phyloP scores from a whole-genome alignment of 2,113 vertebrate genomes.

The Phyllostomus hastatus region DNA sequence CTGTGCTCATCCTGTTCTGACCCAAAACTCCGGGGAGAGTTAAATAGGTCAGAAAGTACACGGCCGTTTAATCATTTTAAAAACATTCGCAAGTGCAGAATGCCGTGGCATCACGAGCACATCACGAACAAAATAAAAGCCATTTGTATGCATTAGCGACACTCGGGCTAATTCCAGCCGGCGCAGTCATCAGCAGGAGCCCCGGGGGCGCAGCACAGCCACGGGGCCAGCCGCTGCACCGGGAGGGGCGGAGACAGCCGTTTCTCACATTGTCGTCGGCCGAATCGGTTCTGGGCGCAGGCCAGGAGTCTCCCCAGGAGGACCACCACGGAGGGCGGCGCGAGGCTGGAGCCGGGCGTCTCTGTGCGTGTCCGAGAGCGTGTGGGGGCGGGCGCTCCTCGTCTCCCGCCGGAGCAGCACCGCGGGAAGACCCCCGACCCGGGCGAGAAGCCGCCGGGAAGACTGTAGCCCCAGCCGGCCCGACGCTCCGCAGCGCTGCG shows the following conservation, averaged over 20 bases:
- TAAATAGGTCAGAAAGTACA: conserved; percentile 75
- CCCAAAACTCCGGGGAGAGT: not conserved
- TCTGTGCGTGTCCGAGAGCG: rapidly evolving
- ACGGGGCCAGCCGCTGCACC: conserved; percentile 61
- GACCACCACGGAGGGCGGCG: not conserved
- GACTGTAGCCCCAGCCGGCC: not conserved
- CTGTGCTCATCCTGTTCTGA: not conserved
- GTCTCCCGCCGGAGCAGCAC: too few species aligned
- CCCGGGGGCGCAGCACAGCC: conserved; percentile 81
- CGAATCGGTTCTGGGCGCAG: conserved; percentile 69
- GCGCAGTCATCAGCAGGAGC: conserved; percentile 77
- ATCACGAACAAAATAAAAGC: conserved; percentile 81
- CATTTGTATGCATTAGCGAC: conserved; percentile 80
- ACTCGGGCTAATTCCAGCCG: conserved; percentile 82
- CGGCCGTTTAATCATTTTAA: conserved; percentile 39
- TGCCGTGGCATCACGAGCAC: conserved; percentile 68
- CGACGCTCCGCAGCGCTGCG: rapidly evolving
- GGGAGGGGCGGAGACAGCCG: conserved; percentile 80
- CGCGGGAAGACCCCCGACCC: rapidly evolving
- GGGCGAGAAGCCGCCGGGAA: not conserved
- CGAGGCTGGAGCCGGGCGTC: not conserved
- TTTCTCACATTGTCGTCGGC: conserved; percentile 80
- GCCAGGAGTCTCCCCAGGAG: not conserved
- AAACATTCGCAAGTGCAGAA: conserved; percentile 56
- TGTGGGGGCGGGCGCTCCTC: too few species aligned